These are phyloP conservation scores for Vanessa atalanta DNA, from an alignment of 1,140 invertebrate genomes.

Conservation along the genomic window DNA sequence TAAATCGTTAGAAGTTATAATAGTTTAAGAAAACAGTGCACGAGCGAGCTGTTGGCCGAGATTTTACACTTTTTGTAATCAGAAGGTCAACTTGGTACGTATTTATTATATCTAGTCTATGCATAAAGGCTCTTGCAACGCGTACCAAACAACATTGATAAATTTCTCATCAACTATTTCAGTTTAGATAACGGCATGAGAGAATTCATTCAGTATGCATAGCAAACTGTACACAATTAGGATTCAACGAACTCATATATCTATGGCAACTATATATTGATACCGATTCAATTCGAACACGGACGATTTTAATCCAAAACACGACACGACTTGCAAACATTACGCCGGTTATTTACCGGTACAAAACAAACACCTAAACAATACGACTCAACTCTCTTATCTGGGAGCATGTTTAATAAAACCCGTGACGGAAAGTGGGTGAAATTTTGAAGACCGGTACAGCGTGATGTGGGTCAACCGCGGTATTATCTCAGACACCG, in stretches of 20 bases:
- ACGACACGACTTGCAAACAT: conserved; percentile 32
- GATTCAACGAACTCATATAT: conserved; percentile 32
- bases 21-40: background rate
- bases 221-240: conserved; percentile 31
- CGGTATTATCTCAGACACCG: conserved; percentile 16
- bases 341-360: conserved; percentile 35
- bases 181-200: conserved; percentile 52
- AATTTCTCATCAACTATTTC: conserved; percentile 25
- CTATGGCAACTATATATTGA: conserved; percentile 17
- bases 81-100: background rate
- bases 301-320: conserved; percentile 48
- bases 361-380: conserved; percentile 42
- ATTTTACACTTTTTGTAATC: conserved; percentile 1
- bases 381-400: conserved; percentile 43
- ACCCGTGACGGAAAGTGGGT: conserved; percentile 26
- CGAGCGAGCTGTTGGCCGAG: background rate
- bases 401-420: conserved; percentile 36
- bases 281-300: conserved; percentile 47
- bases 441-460: conserved; percentile 48
- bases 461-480: conserved; percentile 51
- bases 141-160: conserved; percentile 6
- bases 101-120: background rate
- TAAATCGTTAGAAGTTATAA: background rate
- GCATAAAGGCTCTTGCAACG: background rate
- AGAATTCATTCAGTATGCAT: conserved; percentile 41